Evolutionary conservation across 92 coral and sea anemone species (phyloP).

Genomic region (Zoanthus solanderi): DNA sequence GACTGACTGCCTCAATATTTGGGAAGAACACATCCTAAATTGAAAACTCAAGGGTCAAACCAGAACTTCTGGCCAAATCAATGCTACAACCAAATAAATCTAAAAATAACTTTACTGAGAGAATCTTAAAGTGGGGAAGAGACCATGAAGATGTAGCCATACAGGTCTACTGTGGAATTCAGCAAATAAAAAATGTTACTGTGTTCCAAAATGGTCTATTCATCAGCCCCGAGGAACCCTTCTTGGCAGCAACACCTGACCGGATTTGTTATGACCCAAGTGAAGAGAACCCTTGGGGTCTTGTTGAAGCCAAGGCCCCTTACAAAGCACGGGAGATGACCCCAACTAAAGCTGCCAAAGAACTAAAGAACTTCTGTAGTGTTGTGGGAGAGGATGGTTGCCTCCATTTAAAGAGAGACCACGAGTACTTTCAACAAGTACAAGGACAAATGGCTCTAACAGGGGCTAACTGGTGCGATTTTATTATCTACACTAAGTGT

Average conservation of each 20-base stretch:
- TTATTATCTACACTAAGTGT: slow-evolving; percentile 9
- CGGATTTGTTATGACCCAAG: slow-evolving; percentile 54
- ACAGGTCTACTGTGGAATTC: slow-evolving; percentile 51
- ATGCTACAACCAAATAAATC: slow-evolving; percentile 51
- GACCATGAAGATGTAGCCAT: slow-evolving; percentile 49
- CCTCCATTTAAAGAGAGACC: slow-evolving; percentile 22
- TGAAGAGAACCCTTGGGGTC: slow-evolving; percentile 57
- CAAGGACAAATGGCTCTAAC: slow-evolving; percentile 21
- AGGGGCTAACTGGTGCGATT: slow-evolving; percentile 27
- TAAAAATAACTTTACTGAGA: slow-evolving; percentile 29
- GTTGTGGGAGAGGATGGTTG: slow-evolving; percentile 26
- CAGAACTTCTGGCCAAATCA: slow-evolving; percentile 48
- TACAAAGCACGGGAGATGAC: slow-evolving; percentile 49
- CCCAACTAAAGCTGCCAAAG: slow-evolving; percentile 50
- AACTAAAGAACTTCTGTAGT: slow-evolving; percentile 45
- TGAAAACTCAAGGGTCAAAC: slow-evolving; percentile 47
- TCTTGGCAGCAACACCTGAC: slow-evolving; percentile 53
- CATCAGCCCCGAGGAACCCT: slow-evolving; percentile 59
- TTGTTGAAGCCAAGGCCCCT: slow-evolving; percentile 62
- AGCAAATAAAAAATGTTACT: slow-evolving; percentile 36
- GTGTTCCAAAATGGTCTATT: slow-evolving; percentile 50
- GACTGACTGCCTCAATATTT: slow-evolving; percentile 47
- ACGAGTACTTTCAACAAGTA: slow-evolving; percentile 22
- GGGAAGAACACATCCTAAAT: slow-evolving; percentile 46
- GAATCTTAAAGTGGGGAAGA: slow-evolving; percentile 51